A percentile compares a stretch with the other conserved stretches of the same genome.
Evolutionary conservation across 2,797 vertebrate genomes (phyloP).

Genomic region (Lutjanus argentimaculatus): DNA sequence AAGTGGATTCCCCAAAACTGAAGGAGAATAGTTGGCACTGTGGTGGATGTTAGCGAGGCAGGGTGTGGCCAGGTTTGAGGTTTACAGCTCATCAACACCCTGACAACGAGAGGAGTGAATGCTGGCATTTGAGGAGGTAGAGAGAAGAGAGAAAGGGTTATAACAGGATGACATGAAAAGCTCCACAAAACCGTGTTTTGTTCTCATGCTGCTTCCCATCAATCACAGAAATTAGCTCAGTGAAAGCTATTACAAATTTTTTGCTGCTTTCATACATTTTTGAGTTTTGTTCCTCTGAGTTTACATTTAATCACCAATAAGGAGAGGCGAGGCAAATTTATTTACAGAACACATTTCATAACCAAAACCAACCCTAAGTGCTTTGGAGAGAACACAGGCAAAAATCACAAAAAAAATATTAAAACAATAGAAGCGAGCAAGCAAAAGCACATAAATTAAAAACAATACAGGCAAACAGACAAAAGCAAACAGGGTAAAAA

Average conservation of each 20-base stretch:
- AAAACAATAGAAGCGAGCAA: no score
- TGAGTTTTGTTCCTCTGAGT: slow-evolving; percentile 31
- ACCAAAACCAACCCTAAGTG: no score
- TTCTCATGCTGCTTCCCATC: slow-evolving; percentile 4
- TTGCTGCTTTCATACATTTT: background rate
- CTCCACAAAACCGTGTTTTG: background rate
- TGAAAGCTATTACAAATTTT: background rate
- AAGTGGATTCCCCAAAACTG: background rate
- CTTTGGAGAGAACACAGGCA: no score
- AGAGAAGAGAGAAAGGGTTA: background rate
- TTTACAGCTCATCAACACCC: slow-evolving; percentile 36
- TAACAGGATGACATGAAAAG: background rate
- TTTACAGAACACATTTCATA: no score
- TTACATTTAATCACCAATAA: background rate
- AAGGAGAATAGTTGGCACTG: background rate
- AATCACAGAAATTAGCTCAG: slow-evolving; percentile 6
- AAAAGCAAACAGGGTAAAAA: no score
- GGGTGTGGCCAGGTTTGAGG: slow-evolving; percentile 59
- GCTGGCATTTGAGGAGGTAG: background rate
- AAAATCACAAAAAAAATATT: no score
- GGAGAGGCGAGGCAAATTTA: no score
- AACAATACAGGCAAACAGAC: no score
- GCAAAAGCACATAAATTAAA: no score
- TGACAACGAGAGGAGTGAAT: slow-evolving; percentile 1
- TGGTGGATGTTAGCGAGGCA: slow-evolving; percentile 36